Base-by-base conservation (phyloP, 2,888 invertebrate genomes). In the Cerceris ruficornis region DNA sequence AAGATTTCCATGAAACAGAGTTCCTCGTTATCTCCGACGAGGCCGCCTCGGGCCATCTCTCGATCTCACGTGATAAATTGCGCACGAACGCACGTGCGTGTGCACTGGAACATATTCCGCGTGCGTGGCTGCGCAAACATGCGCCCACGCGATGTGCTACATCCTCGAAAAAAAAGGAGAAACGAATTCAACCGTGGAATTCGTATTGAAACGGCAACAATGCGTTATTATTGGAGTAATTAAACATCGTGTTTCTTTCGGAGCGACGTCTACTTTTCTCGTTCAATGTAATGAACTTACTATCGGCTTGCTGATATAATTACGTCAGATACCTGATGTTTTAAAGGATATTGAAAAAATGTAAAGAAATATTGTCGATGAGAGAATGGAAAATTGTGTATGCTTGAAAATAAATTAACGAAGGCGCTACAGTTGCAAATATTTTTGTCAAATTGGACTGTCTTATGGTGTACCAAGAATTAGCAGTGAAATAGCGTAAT, bases 31-130 rank as follows among this genome's bases (percentile, higher is more conserved):
- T 81, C 84, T 87, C 76, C 62, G 66, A 80, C 80, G 83, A 85
- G 78, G 77, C 80, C 73, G 79, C 80, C 76, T 60, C 68, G 61
- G 71, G 74, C 72, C 76, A 84, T 86, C 83, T 81, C 79, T 78
- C 86, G 81, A 85, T 82, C 85, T 83, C 74, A 75, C 75, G 86
- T 87, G 87, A 88, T 88, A 86, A 88, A 88, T 88, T 82, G 82
- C 81, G 73, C 69, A 73, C 75, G 77, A 81, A 83, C 80, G 82
- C 77, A 81, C 78, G 75, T 76, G 71, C 83, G 84, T 83, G 84
- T 76, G 77, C 69, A 68, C 69, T 70, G 73, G 71, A 75, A 74
- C 81, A 77, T 78, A 75, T 81, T 82, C 76, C 77, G 64, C 69
- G 76, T 70, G 70, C 75, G 75, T 82, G 79, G 75, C 76, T 67